Percentiles rank a stretch among this genome's conserved stretches.
These are phyloP conservation scores for Ahaetulla prasina DNA, from an alignment of 2,113 vertebrate genomes.

Conservation along the genomic window DNA sequence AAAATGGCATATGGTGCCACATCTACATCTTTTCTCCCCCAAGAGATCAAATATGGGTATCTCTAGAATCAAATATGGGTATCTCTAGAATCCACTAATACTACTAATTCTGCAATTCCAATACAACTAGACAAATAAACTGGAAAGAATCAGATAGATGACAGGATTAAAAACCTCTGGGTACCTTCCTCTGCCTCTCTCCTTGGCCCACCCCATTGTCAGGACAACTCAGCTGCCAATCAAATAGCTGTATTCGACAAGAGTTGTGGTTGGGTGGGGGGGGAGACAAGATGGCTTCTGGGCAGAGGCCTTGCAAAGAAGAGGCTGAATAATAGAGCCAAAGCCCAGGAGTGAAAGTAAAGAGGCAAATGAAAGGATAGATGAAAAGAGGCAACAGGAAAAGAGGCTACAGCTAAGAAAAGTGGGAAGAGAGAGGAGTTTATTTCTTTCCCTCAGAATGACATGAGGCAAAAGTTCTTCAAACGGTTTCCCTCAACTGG, in stretches of 20 bases:
- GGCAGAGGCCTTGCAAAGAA: neutral
- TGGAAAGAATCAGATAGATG: neutral
- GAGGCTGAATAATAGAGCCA: neutral
- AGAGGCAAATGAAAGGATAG: neutral
- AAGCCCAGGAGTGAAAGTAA: neutral
- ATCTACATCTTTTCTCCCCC: neutral
- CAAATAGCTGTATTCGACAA: neutral
- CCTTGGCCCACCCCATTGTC: neutral
- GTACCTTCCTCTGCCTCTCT: neutral
- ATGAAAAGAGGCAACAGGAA: neutral
- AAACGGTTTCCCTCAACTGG: neutral
- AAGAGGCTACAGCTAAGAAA: neutral
- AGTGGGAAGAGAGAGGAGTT: neutral
- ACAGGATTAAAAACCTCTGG: neutral
- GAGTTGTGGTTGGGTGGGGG: neutral
- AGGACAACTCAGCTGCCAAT: neutral
- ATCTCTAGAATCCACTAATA: neutral
- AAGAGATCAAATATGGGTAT: neutral
- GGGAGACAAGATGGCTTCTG: neutral
- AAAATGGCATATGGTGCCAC: neutral
- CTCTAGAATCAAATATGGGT: neutral
- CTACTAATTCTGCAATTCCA: neutral
- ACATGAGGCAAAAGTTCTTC: neutral
- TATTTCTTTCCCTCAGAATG: neutral
- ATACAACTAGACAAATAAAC: neutral